Percentiles rank a stretch among this genome's conserved stretches.
Evolutionary conservation across 2,797 vertebrate genomes (phyloP).

Genomic region (Geotrypetes seraphini): DNA sequence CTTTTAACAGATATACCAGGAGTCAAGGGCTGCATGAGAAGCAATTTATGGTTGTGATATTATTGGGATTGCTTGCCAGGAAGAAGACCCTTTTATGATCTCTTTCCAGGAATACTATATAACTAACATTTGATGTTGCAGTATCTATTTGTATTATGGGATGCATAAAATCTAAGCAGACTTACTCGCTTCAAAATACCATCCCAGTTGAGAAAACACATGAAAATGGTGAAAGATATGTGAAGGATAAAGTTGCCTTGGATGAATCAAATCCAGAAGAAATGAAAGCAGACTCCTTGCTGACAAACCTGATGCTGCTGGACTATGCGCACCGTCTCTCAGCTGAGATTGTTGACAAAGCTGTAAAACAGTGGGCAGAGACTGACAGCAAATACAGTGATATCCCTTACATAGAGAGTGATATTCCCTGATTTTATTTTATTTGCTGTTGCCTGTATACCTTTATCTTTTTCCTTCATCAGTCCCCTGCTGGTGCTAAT

Average conservation of each 20-base stretch:
- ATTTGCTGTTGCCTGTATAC: too few relatives aligned
- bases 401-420: constrained; percentile 91
- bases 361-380: constrained; percentile 81
- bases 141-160: constrained; percentile 70
- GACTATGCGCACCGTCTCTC: constrained; percentile 84
- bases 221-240: constrained; percentile 24
- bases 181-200: constrained; percentile 47
- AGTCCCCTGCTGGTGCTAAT: too few relatives aligned
- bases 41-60: not conserved
- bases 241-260: constrained; percentile 45
- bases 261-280: constrained; percentile 23
- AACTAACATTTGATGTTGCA: constrained; percentile 18
- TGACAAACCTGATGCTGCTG: constrained; percentile 47
- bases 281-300: constrained; percentile 13
- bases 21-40: constrained; percentile 16
- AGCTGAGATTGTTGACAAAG: constrained; percentile 75
- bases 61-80: not conserved
- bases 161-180: constrained; percentile 88
- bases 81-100: not conserved
- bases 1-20: constrained; percentile 40
- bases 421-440: constrained; percentile 74
- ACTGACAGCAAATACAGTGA: constrained; percentile 79
- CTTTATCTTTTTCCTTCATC: too few relatives aligned
- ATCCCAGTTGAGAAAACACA: constrained; percentile 32
- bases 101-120: not conserved